Base-by-base conservation (phyloP, 2,888 invertebrate species). In the Agrochola lychnidis region DNA sequence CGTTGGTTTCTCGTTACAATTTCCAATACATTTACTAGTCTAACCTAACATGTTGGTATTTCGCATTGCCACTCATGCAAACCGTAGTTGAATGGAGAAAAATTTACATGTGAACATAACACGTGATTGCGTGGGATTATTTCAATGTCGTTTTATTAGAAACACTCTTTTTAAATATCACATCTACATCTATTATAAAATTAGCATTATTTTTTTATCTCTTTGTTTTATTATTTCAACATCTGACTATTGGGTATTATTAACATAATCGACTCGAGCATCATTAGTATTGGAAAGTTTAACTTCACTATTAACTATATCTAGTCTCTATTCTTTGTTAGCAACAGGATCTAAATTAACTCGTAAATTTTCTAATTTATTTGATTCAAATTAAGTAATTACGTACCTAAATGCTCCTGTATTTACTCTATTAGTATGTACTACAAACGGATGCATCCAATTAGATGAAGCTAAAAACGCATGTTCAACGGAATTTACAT, bases 131-230 rank as follows among this genome's bases (percentile, higher is more conserved):
- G 85, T 81, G 66, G 76, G 78, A 66, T 74, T 67, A 40, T 76
- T 66, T 70, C 84, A 85, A 84, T 84, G 81, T 63, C 68, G 63
- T 62, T 73, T 48, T 80, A 67, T 69, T 67, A 76, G 53, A 84
- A 71, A 75, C 57, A 56, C 48, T 57, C 6, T 77, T 74, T 72
- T 74, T 40, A 75, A 81, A 84, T 81, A 84, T 64, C 70, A 76
- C 14, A 57, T 76, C 56, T 45, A 62, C 40, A 62, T 10, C 51
- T 70, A 69, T 59, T 68, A n/a, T n/a, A 22, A 42, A 84, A 73
- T 71, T 71, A n/a, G 45, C 53, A 57, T 71, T 22, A 63, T 36
- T 42, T 36, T 42, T 73, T 51, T 63, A 56, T n/a, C 36, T 77
- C 12, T 72, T 66, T 81, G 64, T 79, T 61, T 66, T 36, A n/a